A percentile compares a stretch with the other conserved stretches of the same genome.
These are phyloP conservation scores for Xestia rhomboidea DNA, from an alignment of 2,888 invertebrate species.

Conservation along the genomic window DNA sequence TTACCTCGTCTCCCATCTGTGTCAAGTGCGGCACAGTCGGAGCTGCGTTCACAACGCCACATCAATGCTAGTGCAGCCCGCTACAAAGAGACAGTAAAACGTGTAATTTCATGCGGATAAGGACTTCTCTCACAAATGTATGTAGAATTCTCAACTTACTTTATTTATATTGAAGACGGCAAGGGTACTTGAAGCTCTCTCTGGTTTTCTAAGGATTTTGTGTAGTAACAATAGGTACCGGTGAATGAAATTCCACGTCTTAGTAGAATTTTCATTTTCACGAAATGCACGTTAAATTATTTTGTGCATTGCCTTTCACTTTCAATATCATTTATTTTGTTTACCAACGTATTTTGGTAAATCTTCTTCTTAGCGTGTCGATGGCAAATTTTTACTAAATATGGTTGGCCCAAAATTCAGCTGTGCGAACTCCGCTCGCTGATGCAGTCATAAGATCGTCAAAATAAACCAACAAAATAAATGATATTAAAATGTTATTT, in stretches of 20 bases:
- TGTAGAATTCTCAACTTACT: slow-evolving; percentile 45
- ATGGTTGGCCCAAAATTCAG: no score
- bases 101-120: slow-evolving; percentile 59
- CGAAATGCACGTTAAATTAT: background rate
- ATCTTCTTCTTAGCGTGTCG: no score
- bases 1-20: slow-evolving; percentile 67
- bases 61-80: slow-evolving; percentile 48
- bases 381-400: no score
- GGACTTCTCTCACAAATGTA: slow-evolving; percentile 49
- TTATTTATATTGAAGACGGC: slow-evolving; percentile 34
- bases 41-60: slow-evolving; percentile 54
- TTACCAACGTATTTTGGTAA: background rate
- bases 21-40: slow-evolving; percentile 67
- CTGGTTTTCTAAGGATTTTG: slow-evolving; percentile 31
- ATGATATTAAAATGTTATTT: background rate
- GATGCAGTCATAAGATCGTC: no score
- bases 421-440: no score
- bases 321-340: background rate
- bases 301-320: background rate
- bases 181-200: slow-evolving; percentile 28
- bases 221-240: slow-evolving; percentile 3
- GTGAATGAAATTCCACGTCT: slow-evolving; percentile 8
- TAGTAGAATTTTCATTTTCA: background rate
- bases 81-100: slow-evolving; percentile 60
- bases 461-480: background rate